Evolutionary conservation across 2,888 invertebrate genomes (phyloP).

Genomic region (Leptinotarsa haldemani): DNA sequence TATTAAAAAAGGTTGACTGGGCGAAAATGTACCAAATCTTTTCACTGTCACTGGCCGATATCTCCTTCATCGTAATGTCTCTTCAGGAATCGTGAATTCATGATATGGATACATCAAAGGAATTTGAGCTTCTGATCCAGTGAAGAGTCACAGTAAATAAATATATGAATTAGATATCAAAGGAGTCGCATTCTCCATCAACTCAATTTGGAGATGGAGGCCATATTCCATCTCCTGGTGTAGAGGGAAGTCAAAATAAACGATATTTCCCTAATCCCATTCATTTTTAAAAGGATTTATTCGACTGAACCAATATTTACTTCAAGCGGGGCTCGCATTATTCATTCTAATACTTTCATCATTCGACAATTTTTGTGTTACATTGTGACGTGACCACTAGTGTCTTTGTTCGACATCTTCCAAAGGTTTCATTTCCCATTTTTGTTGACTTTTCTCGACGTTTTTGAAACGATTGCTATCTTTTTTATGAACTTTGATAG

Average conservation of each 20-base stretch:
- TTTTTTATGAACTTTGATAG: too few relatives aligned
- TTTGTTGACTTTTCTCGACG: too few relatives aligned
- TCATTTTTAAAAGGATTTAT: too few relatives aligned
- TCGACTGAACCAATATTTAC: too few relatives aligned
- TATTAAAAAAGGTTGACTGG: not conserved
- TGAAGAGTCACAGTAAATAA: not conserved
- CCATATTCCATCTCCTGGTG: not conserved
- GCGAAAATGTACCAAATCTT: not conserved
- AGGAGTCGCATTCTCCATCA: not conserved
- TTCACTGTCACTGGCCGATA: not conserved
- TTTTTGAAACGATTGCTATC: too few relatives aligned
- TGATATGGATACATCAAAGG: not conserved
- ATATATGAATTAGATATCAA: not conserved
- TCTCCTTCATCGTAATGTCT: not conserved
- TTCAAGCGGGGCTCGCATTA: too few relatives aligned
- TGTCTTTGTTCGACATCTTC: too few relatives aligned
- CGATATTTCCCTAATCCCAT: too few relatives aligned
- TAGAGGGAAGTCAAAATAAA: not conserved
- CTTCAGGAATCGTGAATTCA: not conserved
- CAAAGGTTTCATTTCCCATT: too few relatives aligned
- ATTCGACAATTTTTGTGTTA: too few relatives aligned
- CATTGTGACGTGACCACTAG: too few relatives aligned
- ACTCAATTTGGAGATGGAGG: not conserved
- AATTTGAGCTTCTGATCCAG: not conserved
- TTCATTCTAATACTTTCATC: too few relatives aligned